Conservation (phyloP, 1,140 invertebrate genomes). For the Gonioctena quinquepunctata region DNA sequence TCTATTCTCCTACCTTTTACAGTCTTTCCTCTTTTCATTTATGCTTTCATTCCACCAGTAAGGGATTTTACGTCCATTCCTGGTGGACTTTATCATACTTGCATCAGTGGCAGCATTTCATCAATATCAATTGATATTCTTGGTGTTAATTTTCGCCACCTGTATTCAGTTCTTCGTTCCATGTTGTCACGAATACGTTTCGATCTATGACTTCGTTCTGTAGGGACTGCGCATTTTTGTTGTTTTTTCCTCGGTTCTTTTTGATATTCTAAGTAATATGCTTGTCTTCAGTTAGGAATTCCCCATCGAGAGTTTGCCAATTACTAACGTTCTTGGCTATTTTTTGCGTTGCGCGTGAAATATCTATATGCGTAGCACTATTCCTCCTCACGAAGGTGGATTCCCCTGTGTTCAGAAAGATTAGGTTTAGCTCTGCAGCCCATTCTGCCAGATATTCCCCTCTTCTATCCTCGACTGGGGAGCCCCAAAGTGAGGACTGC, state of each 20-base stretch:
- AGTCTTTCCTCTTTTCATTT: background rate
- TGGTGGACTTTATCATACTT: background rate
- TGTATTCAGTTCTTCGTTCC: background rate
- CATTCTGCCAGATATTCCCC: constrained; percentile 1
- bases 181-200: background rate
- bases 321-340: background rate
- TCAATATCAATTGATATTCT: background rate
- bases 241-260: background rate
- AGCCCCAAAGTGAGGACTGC: constrained; percentile 4
- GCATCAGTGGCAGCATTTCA: background rate
- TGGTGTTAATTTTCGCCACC: background rate
- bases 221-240: background rate
- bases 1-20: too few species aligned
- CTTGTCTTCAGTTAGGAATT: background rate
- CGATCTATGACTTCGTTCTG: background rate
- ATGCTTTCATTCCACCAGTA: constrained; percentile 3
- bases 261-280: background rate
- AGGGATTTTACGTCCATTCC: background rate
- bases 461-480: constrained; percentile 1
- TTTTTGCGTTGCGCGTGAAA: background rate
- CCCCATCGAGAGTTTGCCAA: background rate
- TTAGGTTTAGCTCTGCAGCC: background rate
- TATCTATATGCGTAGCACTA: background rate
- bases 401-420: background rate
- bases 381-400: background rate